Percentiles rank a stretch among this genome's conserved stretches.
Conservation (phyloP, 92 coral and sea anemone genomes). For the Epizoanthus illoricatus region DNA sequence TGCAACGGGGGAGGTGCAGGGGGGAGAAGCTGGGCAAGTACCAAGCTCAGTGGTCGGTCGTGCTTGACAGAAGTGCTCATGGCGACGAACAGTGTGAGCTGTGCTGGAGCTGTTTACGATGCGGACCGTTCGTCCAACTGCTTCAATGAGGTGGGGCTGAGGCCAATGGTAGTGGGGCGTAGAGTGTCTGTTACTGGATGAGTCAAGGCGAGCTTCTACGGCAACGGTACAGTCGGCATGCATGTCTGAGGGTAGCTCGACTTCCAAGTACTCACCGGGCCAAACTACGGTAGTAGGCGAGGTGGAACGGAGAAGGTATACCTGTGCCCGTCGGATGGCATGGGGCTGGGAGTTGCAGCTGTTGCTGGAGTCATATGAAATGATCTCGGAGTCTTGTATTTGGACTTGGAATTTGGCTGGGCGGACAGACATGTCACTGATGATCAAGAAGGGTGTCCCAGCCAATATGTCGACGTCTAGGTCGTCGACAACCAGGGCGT, state of each 20-base stretch:
- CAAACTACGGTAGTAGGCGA: constrained; percentile 53
- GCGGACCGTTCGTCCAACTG: constrained; percentile 31
- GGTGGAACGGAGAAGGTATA: too few relatives aligned
- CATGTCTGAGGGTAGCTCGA: constrained; percentile 51
- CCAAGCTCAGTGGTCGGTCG: constrained; percentile 21
- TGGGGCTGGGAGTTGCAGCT: neutral
- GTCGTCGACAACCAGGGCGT: constrained; percentile 18
- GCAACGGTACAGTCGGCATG: constrained; percentile 36
- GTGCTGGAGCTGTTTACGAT: constrained; percentile 39
- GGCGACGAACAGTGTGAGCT: constrained; percentile 44
- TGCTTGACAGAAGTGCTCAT: constrained; percentile 52
- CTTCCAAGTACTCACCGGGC: constrained; percentile 63
- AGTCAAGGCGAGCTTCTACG: constrained; percentile 50
- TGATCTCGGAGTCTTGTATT: constrained; percentile 48
- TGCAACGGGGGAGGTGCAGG: constrained; percentile 1
- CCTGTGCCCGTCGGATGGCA: constrained; percentile 41
- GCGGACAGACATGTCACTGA: constrained; percentile 55
- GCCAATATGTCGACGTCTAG: constrained; percentile 24
- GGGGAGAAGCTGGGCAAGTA: constrained; percentile 4
- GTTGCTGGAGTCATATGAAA: constrained; percentile 20
- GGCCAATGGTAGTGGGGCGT: constrained; percentile 41
- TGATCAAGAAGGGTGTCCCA: neutral
- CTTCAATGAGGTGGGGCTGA: constrained; percentile 48
- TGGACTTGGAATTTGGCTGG: constrained; percentile 53
- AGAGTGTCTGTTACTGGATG: neutral